These are phyloP conservation scores for Euborellia annulipes DNA, from an alignment of 1,140 invertebrate genomes.

Conservation along the genomic window DNA sequence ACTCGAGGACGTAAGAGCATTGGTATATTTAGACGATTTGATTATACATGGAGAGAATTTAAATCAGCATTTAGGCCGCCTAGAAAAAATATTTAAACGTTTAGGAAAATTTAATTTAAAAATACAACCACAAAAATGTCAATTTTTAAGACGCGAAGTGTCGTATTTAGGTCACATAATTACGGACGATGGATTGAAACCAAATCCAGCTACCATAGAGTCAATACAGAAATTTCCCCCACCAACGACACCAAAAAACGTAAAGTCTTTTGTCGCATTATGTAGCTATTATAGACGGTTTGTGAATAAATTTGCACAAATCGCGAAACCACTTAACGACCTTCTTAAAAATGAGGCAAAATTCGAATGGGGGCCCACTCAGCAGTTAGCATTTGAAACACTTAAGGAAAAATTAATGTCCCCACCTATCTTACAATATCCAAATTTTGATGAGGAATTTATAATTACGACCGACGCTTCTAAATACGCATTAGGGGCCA, in stretches of 20 bases:
- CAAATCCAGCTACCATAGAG: slow-evolving; percentile 16
- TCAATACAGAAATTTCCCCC: slow-evolving; percentile 14
- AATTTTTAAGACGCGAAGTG: slow-evolving; percentile 18
- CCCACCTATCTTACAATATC: slow-evolving; percentile 16
- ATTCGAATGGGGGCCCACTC: slow-evolving; percentile 9
- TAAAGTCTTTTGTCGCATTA: no score
- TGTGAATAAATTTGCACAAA: slow-evolving; percentile 17
- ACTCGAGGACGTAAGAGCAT: no score
- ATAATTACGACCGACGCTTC: slow-evolving; percentile 17
- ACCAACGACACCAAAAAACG: slow-evolving; percentile 13
- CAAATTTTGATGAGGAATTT: slow-evolving; percentile 16
- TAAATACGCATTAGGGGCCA: slow-evolving; percentile 14
- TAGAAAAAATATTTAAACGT: slow-evolving; percentile 11
- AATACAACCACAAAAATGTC: slow-evolving; percentile 21
- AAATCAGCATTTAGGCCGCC: slow-evolving; percentile 4
- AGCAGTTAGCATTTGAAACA: slow-evolving; percentile 9
- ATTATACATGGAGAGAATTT: neutral
- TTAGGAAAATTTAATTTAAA: slow-evolving; percentile 15
- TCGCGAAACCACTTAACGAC: slow-evolving; percentile 16
- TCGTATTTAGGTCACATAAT: slow-evolving; percentile 20
- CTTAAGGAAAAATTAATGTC: slow-evolving; percentile 7
- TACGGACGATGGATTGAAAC: slow-evolving; percentile 13
- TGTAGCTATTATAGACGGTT: slow-evolving; percentile 19
- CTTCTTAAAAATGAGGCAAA: slow-evolving; percentile 14
- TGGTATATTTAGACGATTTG: no score